Conservation (phyloP, 2,113 vertebrate genomes). For the Neotoma lepida region DNA sequence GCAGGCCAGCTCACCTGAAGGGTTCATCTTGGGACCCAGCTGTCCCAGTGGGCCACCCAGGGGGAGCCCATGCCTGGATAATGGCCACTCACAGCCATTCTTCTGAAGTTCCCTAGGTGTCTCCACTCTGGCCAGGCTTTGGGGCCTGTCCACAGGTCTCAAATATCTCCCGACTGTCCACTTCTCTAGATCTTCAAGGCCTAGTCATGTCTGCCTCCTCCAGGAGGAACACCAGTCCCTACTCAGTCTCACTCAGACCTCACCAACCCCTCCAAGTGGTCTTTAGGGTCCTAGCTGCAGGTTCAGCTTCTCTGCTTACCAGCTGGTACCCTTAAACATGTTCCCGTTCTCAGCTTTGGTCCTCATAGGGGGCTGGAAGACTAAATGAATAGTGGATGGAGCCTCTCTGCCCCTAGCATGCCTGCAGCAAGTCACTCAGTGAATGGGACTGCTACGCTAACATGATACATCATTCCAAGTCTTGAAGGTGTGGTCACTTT, state of each 20-base stretch:
- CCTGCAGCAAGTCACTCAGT: neutral
- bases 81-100: neutral
- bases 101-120: neutral
- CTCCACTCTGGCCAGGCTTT: neutral
- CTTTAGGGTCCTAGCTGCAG: neutral
- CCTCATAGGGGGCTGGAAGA: neutral
- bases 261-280: neutral
- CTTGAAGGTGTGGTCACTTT: neutral
- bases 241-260: neutral
- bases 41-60: neutral
- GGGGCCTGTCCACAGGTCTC: neutral
- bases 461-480: neutral
- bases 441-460: neutral
- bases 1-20: neutral
- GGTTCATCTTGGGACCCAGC: neutral
- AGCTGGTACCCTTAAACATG: neutral
- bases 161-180: neutral
- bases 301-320: neutral
- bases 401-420: neutral
- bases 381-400: neutral
- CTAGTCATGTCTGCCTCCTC: neutral
- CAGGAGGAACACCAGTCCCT: neutral
- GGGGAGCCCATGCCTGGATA: neutral
- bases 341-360: neutral
- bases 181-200: neutral